These are phyloP conservation scores for Archips crataeganus DNA, from an alignment of 2,888 invertebrate species.

Conservation along the genomic window DNA sequence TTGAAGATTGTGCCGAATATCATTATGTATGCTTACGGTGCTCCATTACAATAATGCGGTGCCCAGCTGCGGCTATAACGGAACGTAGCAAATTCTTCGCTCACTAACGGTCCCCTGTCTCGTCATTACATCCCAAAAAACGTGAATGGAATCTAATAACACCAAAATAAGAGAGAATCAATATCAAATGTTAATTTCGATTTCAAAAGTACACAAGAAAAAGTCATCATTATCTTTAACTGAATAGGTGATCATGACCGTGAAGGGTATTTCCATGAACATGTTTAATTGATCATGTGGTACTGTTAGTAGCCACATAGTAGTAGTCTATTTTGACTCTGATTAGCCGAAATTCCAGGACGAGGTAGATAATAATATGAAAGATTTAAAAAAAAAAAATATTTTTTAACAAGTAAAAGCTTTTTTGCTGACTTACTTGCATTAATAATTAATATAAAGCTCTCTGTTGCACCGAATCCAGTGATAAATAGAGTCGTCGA, in stretches of 20 bases:
- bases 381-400: no score
- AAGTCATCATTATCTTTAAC: conserved; percentile 17
- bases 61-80: conserved; percentile 37
- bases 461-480: no score
- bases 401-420: no score
- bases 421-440: no score
- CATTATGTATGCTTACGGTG: conserved; percentile 23
- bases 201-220: conserved; percentile 5
- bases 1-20: conserved; percentile 29
- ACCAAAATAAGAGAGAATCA: conserved; percentile 16
- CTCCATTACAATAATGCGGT: conserved; percentile 31
- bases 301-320: background rate
- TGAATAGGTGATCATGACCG: conserved; percentile 54
- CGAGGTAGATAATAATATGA: no score
- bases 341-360: background rate
- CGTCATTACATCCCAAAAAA: conserved; percentile 62
- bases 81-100: conserved; percentile 63
- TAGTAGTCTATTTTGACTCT: background rate
- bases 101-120: conserved; percentile 72
- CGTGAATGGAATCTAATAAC: conserved; percentile 63
- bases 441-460: no score
- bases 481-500: no score
- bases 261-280: conserved; percentile 58
- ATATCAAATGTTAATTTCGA: conserved; percentile 8
- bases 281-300: conserved; percentile 50